Percentiles rank a stretch among this genome's conserved stretches.
Conservation (phyloP, 2,113 vertebrate genomes). For the Solea solea region DNA sequence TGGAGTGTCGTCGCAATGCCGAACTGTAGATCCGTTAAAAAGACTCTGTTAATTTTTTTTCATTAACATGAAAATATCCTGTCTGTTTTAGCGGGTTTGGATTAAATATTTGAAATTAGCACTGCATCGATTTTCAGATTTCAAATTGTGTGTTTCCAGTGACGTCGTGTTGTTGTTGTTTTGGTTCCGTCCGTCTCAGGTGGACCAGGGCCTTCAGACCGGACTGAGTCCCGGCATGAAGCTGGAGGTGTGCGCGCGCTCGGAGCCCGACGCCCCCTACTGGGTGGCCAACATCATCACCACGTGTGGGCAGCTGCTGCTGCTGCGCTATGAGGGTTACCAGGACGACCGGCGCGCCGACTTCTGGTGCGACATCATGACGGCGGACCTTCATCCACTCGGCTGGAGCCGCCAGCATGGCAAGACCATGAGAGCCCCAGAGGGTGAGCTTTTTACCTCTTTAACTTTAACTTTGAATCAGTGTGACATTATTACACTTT, state of each 20-base stretch:
- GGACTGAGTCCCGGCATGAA: conserved; percentile 97
- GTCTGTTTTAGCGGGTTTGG: too few species aligned
- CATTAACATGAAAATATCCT: too few species aligned
- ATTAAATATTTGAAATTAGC: too few species aligned
- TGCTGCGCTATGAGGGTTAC: conserved; percentile 94
- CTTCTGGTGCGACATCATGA: conserved; percentile 97
- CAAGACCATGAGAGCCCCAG: conserved; percentile 90
- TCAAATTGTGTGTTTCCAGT: too few species aligned
- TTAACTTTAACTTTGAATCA: too few species aligned
- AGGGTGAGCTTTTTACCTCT: conserved; percentile 82
- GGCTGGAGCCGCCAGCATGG: conserved; percentile 95
- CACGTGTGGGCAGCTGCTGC: conserved; percentile 94
- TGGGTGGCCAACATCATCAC: conserved; percentile 97
- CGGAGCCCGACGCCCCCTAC: conserved; percentile 86
- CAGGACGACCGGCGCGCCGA: conserved; percentile 94
- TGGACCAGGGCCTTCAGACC: conserved; percentile 94
- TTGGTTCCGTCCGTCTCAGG: conserved; percentile 73
- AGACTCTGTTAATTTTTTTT: too few species aligned
- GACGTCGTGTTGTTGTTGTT: too few species aligned
- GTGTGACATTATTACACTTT: too few species aligned
- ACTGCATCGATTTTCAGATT: too few species aligned
- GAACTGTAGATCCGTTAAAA: too few species aligned
- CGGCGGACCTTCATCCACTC: conserved; percentile 91
- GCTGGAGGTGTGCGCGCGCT: conserved; percentile 90
- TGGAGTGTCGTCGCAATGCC: too few species aligned